Evolutionary conservation across 2,888 invertebrate genomes (phyloP).

Genomic region (Drosophila prostipennis): DNA sequence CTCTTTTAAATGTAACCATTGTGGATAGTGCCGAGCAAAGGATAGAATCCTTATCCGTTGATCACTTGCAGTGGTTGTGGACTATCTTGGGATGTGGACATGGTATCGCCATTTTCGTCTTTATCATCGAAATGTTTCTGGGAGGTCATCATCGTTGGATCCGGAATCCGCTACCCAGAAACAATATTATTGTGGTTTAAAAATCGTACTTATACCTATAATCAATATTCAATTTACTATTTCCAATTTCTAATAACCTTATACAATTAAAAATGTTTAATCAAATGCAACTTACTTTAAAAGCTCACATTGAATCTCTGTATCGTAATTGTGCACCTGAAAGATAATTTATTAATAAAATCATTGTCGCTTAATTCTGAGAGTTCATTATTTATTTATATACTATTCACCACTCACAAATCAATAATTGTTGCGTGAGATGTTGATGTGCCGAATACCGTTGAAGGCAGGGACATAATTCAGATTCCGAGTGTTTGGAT

Average conservation of each 20-base stretch:
- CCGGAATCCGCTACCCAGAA: not conserved
- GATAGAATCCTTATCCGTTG: not conserved
- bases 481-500: constrained; percentile 9
- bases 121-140: not conserved
- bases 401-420: not conserved
- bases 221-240: too few relatives aligned
- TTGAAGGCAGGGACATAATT: constrained; percentile 4
- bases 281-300: too few relatives aligned
- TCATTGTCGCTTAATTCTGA: too few relatives aligned
- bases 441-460: constrained; percentile 7
- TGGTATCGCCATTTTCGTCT: not conserved
- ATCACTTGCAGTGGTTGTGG: constrained; percentile 12
- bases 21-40: not conserved
- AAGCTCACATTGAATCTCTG: too few relatives aligned
- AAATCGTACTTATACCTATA: too few relatives aligned
- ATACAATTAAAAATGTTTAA: too few relatives aligned
- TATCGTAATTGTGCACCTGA: too few relatives aligned
- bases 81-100: not conserved
- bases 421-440: not conserved
- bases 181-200: not conserved
- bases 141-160: not conserved
- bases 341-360: too few relatives aligned
- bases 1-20: not conserved
- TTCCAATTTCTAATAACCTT: too few relatives aligned
- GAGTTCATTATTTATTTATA: too few relatives aligned